Evolutionary conservation across 1,140 invertebrate species (phyloP), one percentile per base, ranked within the genome.

Genomic region (Drosophila nebulosa): DNA sequence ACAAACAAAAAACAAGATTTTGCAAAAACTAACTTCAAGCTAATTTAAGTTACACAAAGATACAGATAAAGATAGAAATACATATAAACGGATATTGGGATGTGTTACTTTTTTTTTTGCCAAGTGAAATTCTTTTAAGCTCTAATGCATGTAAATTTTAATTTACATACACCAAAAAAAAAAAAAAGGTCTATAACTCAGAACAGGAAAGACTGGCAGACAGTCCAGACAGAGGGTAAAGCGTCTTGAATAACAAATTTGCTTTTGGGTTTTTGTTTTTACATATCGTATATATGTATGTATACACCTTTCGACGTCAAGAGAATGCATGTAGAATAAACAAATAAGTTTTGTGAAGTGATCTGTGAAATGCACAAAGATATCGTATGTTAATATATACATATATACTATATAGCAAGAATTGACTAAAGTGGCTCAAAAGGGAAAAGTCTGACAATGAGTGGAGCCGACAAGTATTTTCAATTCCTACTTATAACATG

Each of bases 181-280:
- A 69, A 73, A 57, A 24, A 57, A 50, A 70, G 42, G 46, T 62
- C 57, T 73, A 46, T 69, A 36, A 46, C 65, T 64, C 66, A 74
- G 57, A 74, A 69, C 50, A 67, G 68, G 74, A 67, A 69, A 73
- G 55, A 59, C 73, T 30, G 56, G 42, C 36, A 67, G 42, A 16
- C 35, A 36, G 39, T n/a, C 57, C 36, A 56, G 39, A n/a, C 59
- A 69, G 46, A 63, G 56, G 64, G 72, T 68, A 65, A 65, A 68
- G 18, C 46, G 81, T 74, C 69, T 84, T 76, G 80, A 85, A 84
- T 84, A 86, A 80, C 69, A 84, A 84, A 46, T 46, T 21, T 16
- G 18, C 7, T 46, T 46, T 46, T n/a, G 18, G 6, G 4, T 36
- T 3, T 36, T 36, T 35, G 10, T 35, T 72, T 21, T 21, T 21